Base-by-base conservation (phyloP, 2,888 invertebrate genomes). In the Harpalus rufipes region DNA sequence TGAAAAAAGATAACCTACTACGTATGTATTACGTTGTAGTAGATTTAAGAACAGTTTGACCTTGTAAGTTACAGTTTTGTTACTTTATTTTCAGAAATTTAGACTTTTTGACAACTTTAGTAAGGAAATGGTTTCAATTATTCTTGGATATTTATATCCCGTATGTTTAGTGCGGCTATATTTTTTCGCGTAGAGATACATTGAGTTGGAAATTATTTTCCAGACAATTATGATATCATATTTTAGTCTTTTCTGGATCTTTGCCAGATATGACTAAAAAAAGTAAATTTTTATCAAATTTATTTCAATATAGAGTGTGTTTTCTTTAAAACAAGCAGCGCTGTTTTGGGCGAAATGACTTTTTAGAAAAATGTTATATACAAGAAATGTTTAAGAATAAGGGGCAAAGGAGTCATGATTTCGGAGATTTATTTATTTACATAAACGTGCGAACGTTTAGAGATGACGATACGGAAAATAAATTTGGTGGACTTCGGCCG, bases 141-240 rank as follows among this genome's bases (percentile, higher is more conserved):
- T 78, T 44, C 65, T 63, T 81, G 41, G 68, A 81, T 68, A 81
- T 81, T 81, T 81, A 81, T 81, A 25, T 81, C 81, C 21, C 51
- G 65, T 65, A 63, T 65, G 68, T 25, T 81, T 81, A 25, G 21
- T 65, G 81, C 44, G 68, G 65, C 25, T 21, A 81, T 81, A 65
- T 81, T 72, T 82, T 81, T 68, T 72, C 72, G 58, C 5, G 10
- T 82, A 58, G 65, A 82, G 68, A 82, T 82, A 82, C 65, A 72
- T 72, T 82, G 58, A 82, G 72, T 82, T 65, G 72, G 56, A 76
- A 61, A 84, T 84, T 84, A 84, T 84, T 84, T 84, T 84, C 83
- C 39, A 76, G 83, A 84, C 83, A 84, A 84, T 84, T 84, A 84
- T 84, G 74, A 58, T 76, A 74, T 44, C 59, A 63, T 84, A 84